Conservation (phyloP, 2,113 vertebrate species). For the Brachirus orientalis region DNA sequence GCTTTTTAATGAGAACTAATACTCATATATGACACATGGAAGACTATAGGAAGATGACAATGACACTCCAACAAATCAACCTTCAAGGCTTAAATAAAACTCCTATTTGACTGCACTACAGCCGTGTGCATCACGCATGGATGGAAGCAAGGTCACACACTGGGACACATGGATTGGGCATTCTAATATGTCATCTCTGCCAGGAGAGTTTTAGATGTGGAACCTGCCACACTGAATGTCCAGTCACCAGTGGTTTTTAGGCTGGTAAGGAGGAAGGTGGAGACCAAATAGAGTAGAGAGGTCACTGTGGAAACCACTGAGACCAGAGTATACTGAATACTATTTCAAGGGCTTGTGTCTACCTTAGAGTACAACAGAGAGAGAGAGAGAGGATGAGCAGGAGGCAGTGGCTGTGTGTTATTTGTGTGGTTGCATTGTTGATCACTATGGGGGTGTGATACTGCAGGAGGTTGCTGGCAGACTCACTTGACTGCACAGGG, state of each 20-base stretch:
- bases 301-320: slow-evolving; percentile 73
- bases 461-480: slow-evolving; percentile 70
- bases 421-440: slow-evolving; percentile 65
- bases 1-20: slow-evolving; percentile 43
- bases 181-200: too few relatives aligned
- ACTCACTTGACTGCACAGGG: slow-evolving; percentile 43
- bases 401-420: slow-evolving; percentile 50
- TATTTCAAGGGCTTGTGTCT: slow-evolving; percentile 61
- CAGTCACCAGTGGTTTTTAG: too few relatives aligned
- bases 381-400: slow-evolving; percentile 12
- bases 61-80: slow-evolving; percentile 1
- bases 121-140: background rate
- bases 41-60: slow-evolving; percentile 30
- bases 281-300: too few relatives aligned
- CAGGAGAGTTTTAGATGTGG: too few relatives aligned
- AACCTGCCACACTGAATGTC: too few relatives aligned
- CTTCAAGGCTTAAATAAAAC: background rate
- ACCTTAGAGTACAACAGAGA: slow-evolving; percentile 34
- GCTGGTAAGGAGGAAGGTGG: too few relatives aligned
- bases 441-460: slow-evolving; percentile 78
- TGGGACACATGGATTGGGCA: too few relatives aligned
- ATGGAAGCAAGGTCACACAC: slow-evolving; percentile 1
- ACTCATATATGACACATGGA: slow-evolving; percentile 1
- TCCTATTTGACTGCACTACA: too few relatives aligned
- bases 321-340: slow-evolving; percentile 49